phyloP scores from a whole-genome alignment of 2,113 vertebrate genomes.

The Motacilla alba region DNA sequence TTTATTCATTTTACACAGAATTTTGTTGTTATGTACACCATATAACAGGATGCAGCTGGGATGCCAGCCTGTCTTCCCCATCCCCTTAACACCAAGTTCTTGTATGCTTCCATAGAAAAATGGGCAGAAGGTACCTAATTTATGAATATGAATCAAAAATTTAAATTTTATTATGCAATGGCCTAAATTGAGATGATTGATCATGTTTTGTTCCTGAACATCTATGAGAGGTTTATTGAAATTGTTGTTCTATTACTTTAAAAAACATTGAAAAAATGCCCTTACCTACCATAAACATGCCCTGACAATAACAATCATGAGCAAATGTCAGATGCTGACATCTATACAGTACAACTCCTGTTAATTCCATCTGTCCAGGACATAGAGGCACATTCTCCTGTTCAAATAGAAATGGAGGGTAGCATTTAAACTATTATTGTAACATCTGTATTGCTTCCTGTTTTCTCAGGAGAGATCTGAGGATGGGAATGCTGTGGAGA shows the following conservation, averaged over 20 bases:
- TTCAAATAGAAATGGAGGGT: neutral
- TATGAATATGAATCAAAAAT: neutral
- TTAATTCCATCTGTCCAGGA: neutral
- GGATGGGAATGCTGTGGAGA: neutral
- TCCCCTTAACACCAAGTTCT: neutral
- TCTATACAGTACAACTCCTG: neutral
- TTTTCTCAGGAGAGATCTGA: neutral
- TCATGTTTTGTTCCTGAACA: neutral
- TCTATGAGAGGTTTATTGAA: neutral
- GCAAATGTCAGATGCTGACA: neutral
- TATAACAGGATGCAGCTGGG: neutral
- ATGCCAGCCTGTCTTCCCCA: neutral
- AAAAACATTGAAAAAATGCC: neutral
- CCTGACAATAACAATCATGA: neutral
- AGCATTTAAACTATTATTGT: neutral
- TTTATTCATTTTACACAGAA: conserved; percentile 46
- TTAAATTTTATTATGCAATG: neutral
- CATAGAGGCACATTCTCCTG: neutral
- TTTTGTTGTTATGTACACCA: conserved; percentile 31
- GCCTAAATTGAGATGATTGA: neutral
- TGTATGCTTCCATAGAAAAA: neutral
- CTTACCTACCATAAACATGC: neutral
- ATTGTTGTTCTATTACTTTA: neutral
- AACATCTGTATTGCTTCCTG: neutral
- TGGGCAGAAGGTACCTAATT: neutral